These are phyloP conservation scores for Neoniphon sammara DNA, from an alignment of 2,797 vertebrate species.

Conservation along the genomic window DNA sequence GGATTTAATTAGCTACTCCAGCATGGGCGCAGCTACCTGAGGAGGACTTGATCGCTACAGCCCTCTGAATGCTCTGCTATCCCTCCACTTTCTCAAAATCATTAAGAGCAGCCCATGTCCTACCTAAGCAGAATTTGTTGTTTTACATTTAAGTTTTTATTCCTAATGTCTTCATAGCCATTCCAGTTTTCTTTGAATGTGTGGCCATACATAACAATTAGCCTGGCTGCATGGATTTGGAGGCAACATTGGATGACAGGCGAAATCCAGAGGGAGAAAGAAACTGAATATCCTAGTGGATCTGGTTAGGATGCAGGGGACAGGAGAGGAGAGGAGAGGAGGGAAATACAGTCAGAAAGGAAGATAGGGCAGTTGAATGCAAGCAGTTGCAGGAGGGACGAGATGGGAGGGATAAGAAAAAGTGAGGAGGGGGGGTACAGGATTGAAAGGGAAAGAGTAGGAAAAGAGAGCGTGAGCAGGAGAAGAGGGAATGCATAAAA, in stretches of 20 bases:
- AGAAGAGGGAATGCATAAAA: not conserved
- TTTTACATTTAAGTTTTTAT: no score
- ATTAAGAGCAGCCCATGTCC: not conserved
- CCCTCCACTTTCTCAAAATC: not conserved
- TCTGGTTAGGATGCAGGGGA: not conserved
- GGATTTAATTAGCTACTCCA: conserved; percentile 47
- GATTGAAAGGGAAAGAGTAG: not conserved
- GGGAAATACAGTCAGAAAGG: no score
- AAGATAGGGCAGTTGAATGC: not conserved
- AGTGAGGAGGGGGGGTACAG: no score
- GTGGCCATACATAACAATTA: conserved; percentile 24
- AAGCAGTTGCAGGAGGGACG: not conserved
- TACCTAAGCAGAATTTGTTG: not conserved
- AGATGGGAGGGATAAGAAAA: not conserved
- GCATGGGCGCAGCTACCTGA: conserved; percentile 20
- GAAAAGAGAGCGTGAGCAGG: not conserved
- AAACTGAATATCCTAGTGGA: not conserved
- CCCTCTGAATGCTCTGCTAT: not conserved
- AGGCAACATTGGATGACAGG: not conserved
- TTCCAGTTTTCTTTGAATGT: conserved; percentile 20
- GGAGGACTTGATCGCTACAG: conserved; percentile 2
- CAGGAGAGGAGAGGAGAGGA: not conserved
- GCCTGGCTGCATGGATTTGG: not conserved
- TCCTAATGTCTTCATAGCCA: conserved; percentile 10
- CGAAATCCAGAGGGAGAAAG: not conserved